Percentiles rank a stretch among this genome's conserved stretches.
phyloP scores from a whole-genome alignment of 1,140 invertebrate species.

The Bombus polaris region DNA sequence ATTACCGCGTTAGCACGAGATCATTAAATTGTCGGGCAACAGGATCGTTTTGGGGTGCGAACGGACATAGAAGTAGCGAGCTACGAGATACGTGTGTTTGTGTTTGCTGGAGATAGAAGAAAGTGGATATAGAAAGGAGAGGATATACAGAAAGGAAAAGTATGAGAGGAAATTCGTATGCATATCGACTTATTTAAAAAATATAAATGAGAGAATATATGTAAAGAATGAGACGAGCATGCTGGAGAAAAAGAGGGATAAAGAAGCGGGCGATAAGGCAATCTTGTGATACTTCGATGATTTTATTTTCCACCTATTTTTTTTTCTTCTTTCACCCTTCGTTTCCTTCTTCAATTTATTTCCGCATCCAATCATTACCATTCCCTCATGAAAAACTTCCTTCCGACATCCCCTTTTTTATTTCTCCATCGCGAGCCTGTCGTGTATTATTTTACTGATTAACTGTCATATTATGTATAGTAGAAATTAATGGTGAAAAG shows the following conservation, averaged over 20 bases:
- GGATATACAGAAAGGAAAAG: constrained; percentile 21
- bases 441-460: constrained; percentile 80
- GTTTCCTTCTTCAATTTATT: constrained; percentile 41
- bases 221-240: constrained; percentile 34
- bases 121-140: background rate
- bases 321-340: constrained; percentile 43
- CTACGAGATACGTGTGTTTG: constrained; percentile 17
- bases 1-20: constrained; percentile 48
- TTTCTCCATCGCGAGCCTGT: constrained; percentile 74
- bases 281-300: constrained; percentile 79
- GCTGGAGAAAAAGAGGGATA: constrained; percentile 50
- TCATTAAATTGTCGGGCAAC: constrained; percentile 47
- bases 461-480: constrained; percentile 81
- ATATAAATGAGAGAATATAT: background rate
- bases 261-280: constrained; percentile 68
- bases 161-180: constrained; percentile 7
- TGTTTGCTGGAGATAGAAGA: constrained; percentile 16
- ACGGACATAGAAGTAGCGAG: constrained; percentile 5
- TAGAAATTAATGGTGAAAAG: constrained; percentile 81
- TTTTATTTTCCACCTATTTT: constrained; percentile 59
- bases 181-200: constrained; percentile 35
- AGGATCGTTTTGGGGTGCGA: constrained; percentile 1
- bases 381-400: constrained; percentile 37
- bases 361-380: constrained; percentile 34
- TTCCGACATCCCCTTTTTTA: constrained; percentile 45